phyloP scores from a whole-genome alignment of 2,113 vertebrate species.

The Syngnathus scovelli region DNA sequence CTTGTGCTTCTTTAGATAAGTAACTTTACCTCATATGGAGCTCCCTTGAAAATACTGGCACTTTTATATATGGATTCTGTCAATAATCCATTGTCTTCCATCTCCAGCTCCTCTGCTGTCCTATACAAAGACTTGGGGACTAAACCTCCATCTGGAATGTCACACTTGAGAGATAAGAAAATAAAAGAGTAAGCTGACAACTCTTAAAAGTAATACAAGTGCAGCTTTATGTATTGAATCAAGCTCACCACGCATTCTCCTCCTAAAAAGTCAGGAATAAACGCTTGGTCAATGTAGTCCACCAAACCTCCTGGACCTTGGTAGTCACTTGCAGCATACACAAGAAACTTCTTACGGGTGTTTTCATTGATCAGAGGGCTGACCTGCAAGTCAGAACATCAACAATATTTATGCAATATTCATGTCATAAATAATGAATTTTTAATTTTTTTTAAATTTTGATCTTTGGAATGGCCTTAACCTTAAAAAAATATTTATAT shows the following conservation, averaged over 20 bases:
- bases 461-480: neutral
- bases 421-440: neutral
- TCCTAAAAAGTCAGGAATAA: conserved; percentile 91
- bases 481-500: no score
- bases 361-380: conserved; percentile 97
- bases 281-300: conserved; percentile 87
- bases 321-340: conserved; percentile 95
- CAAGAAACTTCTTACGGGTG: conserved; percentile 93
- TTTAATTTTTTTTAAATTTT: neutral
- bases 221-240: neutral
- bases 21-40: conserved; percentile 83
- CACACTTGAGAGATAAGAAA: conserved; percentile 71
- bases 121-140: conserved; percentile 92
- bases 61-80: conserved; percentile 95
- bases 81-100: conserved; percentile 85
- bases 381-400: conserved; percentile 67
- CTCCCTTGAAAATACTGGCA: conserved; percentile 89
- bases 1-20: neutral
- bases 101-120: conserved; percentile 88
- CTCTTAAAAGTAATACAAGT: neutral
- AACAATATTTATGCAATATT: neutral
- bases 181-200: neutral
- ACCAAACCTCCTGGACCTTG: conserved; percentile 86
- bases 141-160: conserved; percentile 87
- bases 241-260: conserved; percentile 85